These are phyloP conservation scores for Gambusia affinis DNA, from an alignment of 2,113 vertebrate genomes.

Conservation along the genomic window DNA sequence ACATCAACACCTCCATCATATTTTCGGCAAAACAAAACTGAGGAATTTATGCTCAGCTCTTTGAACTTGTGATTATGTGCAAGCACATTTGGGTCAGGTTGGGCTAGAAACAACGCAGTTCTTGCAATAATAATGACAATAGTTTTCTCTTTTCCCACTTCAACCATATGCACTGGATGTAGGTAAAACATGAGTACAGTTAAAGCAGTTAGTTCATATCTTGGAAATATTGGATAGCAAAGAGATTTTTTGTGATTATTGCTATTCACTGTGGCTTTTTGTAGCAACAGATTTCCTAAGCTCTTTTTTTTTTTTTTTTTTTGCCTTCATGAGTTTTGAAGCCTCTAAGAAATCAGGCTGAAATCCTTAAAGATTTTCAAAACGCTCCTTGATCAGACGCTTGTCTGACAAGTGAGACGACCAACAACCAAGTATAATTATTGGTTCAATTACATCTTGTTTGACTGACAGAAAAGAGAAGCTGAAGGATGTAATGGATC, in stretches of 20 bases:
- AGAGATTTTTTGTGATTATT: neutral
- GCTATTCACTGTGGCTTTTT: neutral
- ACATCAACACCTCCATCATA: neutral
- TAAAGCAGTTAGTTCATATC: neutral
- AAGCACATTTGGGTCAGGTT: neutral
- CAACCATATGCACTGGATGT: neutral
- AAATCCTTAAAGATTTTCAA: neutral
- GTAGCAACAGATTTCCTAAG: neutral
- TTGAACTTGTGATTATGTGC: constrained; percentile 8
- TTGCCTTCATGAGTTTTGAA: constrained; percentile 1
- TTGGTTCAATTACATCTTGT: constrained; percentile 41
- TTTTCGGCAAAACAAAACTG: constrained; percentile 9
- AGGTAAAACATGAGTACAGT: neutral
- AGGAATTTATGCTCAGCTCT: constrained; percentile 11
- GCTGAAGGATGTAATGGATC: constrained; percentile 35
- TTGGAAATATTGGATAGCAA: neutral
- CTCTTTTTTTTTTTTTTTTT: neutral
- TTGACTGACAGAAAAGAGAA: constrained; percentile 62
- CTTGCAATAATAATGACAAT: neutral
- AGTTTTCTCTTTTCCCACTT: neutral
- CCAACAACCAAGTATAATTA: constrained; percentile 21
- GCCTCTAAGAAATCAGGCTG: neutral
- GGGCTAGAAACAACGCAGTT: neutral
- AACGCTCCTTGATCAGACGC: constrained; percentile 9
- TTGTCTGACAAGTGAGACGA: constrained; percentile 16